Conservation (phyloP, 2,888 invertebrate genomes). For the Dioctria linearis region DNA sequence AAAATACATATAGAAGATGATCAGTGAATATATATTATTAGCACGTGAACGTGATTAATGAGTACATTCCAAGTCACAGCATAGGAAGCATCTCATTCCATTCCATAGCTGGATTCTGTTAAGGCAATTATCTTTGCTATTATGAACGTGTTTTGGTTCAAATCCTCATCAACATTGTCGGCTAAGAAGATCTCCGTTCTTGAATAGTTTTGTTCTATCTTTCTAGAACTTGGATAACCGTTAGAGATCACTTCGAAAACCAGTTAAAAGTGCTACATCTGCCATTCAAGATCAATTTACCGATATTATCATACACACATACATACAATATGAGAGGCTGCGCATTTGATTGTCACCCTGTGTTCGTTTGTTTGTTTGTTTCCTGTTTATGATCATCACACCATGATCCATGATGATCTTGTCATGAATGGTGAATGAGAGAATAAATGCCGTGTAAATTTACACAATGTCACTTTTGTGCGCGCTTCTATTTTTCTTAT, state of each 20-base stretch:
- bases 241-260: conserved; percentile 37
- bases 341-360: conserved; percentile 18
- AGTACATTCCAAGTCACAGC: too few relatives aligned
- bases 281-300: conserved; percentile 22
- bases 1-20: too few relatives aligned
- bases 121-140: conserved; percentile 28
- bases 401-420: neutral
- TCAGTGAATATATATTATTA: too few relatives aligned
- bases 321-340: neutral
- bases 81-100: too few relatives aligned
- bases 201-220: conserved; percentile 21
- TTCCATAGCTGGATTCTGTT: neutral
- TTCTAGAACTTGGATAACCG: conserved; percentile 8
- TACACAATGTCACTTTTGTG: too few relatives aligned
- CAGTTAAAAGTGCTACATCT: conserved; percentile 29
- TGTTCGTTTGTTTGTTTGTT: conserved; percentile 21
- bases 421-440: neutral
- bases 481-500: too few relatives aligned
- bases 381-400: conserved; percentile 8
- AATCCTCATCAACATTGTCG: neutral
- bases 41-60: too few relatives aligned
- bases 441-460: too few relatives aligned
- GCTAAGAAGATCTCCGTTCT: too few relatives aligned
- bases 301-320: neutral
- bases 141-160: conserved; percentile 1